A percentile compares a stretch with the other conserved stretches of the same genome.
phyloP scores from a whole-genome alignment of 2,797 vertebrate species.

The Rhinella marina region DNA sequence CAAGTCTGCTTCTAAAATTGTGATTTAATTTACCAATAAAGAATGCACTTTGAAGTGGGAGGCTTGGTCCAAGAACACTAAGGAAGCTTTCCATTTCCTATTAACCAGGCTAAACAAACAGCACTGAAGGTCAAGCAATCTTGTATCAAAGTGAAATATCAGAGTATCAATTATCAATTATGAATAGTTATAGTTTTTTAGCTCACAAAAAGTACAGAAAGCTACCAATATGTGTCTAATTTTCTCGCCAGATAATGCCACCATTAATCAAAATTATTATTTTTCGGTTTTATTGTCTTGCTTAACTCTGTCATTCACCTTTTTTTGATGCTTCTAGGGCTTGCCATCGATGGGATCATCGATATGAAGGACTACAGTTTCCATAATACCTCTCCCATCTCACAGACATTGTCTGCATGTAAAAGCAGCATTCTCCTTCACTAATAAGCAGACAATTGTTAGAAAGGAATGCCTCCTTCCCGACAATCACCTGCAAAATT shows the following conservation, averaged over 20 bases:
- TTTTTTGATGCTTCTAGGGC: neutral
- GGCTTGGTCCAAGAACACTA: neutral
- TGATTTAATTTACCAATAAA: constrained; percentile 6
- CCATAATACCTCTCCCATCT: neutral
- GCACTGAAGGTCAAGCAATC: neutral
- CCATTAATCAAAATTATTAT: too few relatives aligned
- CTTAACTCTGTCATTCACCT: neutral
- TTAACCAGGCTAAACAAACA: neutral
- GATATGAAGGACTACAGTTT: neutral
- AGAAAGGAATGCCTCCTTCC: too few relatives aligned
- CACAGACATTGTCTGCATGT: too few relatives aligned
- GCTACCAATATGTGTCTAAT: too few relatives aligned
- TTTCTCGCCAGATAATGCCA: too few relatives aligned
- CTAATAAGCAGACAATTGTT: too few relatives aligned
- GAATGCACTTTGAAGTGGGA: neutral
- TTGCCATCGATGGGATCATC: neutral
- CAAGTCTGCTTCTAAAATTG: neutral
- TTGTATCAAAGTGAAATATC: neutral
- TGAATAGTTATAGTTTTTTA: neutral
- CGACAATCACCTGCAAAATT: too few relatives aligned
- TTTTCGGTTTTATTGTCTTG: neutral
- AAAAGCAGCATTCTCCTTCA: too few relatives aligned
- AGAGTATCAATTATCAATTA: neutral
- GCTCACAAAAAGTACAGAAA: too few relatives aligned
- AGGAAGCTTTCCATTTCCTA: neutral